Percentiles rank a stretch among this genome's conserved stretches.
Evolutionary conservation across 2,797 vertebrate species (phyloP).

Genomic region (Sebastes flavidus): DNA sequence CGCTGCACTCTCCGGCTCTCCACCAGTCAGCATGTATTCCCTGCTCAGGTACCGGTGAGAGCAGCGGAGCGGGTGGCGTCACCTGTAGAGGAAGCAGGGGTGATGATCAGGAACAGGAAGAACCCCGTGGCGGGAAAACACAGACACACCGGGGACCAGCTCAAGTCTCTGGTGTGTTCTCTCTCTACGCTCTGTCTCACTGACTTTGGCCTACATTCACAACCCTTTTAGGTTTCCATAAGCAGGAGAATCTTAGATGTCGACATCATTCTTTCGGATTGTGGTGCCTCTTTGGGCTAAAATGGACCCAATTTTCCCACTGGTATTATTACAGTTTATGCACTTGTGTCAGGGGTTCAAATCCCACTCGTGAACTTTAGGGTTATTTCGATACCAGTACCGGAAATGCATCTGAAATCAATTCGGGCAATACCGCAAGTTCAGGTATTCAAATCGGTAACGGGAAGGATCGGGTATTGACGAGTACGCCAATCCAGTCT

Average conservation of each 20-base stretch:
- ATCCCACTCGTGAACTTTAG: no score
- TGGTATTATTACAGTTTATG: neutral
- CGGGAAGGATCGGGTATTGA: no score
- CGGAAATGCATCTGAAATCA: no score
- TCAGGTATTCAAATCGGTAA: no score
- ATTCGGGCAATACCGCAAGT: no score
- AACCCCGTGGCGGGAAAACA: conserved; percentile 28
- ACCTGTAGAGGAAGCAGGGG: conserved; percentile 25
- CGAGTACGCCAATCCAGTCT: no score
- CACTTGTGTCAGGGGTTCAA: no score
- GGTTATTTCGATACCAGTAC: accelerated
- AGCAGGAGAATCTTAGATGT: conserved; percentile 27
- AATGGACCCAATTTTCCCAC: neutral
- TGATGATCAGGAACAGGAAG: conserved; percentile 40
- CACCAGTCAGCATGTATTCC: neutral
- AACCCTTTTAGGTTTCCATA: conserved; percentile 19
- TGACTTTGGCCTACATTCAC: conserved; percentile 63
- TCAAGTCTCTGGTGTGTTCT: conserved; percentile 17
- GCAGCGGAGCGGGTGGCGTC: conserved; percentile 30
- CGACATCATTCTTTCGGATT: neutral
- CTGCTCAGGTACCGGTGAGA: conserved; percentile 6
- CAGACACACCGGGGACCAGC: conserved; percentile 34
- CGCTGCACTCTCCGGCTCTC: neutral
- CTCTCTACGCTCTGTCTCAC: neutral
- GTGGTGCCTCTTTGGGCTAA: neutral